Evolutionary conservation across 1,140 invertebrate genomes (phyloP), one percentile per base, ranked within the genome.

Genomic region (Calliopsis andreniformis): DNA sequence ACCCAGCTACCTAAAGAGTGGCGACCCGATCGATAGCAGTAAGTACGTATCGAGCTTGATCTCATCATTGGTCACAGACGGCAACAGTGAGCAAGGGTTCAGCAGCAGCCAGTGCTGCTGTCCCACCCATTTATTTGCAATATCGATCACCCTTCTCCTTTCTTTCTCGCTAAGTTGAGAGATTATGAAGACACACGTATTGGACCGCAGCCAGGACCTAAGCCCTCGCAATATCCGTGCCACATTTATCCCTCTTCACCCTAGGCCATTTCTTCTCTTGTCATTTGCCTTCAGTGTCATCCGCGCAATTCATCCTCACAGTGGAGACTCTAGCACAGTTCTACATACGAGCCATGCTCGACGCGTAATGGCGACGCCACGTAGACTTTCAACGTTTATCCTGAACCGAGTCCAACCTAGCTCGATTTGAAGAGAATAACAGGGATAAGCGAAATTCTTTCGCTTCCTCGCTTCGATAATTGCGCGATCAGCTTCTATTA

Each of bases 131-230:
- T 42, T 53, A 10, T 1, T 25, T 3, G 51, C 42, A 18, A 18
- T 55, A 59, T 67, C 72, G 49, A 61, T 10, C 35, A 12, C n/a
- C 39, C 1, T 5, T 32, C 62, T 56, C 71, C 47, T 45, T 58
- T 61, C 39, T 76, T 62, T 68, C 55, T 49, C 47, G 20, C 51
- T 75, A 80, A 85, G 66, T 63, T 43, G 45, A n/a, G 61, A 67
- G 80, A 86, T 86, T 85, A 86, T 78, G 68, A 83, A 85, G 84
- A 78, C 72, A 78, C 80, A 83, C 70, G 76, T 59, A 76, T 79
- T 82, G 66, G 69, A 20, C 23, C 78, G 56, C 49, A 80, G 71
- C 84, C 77, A 85, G 49, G 61, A 58, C 53, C 72, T 70, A 85
- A 82, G 61, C 59, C 51, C 30, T 18, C 30, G 71, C 76, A 85